These are phyloP conservation scores for Sinhomidia bicolor DNA, from an alignment of 2,888 invertebrate species.

Conservation along the genomic window DNA sequence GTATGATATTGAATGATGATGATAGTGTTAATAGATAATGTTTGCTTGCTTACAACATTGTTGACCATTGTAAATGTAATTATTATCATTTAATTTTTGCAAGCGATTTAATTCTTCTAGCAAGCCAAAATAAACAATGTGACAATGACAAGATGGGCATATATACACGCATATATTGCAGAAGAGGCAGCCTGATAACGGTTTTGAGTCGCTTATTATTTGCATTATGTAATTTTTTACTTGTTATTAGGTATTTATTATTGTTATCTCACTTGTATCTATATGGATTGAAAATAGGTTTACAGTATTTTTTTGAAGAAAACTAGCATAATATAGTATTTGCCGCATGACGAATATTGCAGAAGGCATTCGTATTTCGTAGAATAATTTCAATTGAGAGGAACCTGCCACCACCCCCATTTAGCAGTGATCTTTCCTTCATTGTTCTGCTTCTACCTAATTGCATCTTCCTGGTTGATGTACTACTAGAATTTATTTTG, in stretches of 20 bases:
- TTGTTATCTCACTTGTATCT: background rate
- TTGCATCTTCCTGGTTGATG: conserved; percentile 70
- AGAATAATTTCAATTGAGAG: conserved; percentile 2
- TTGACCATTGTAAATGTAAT: background rate
- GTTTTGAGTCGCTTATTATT: too few relatives aligned
- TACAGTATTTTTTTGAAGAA: conserved; percentile 7
- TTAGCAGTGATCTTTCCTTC: conserved; percentile 67
- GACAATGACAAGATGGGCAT: conserved; percentile 1
- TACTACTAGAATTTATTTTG: conserved; percentile 42
- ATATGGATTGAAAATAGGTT: conserved; percentile 27
- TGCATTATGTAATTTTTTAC: too few relatives aligned
- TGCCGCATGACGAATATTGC: background rate
- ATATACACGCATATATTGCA: background rate
- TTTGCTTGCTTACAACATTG: too few relatives aligned
- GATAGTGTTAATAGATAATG: too few relatives aligned
- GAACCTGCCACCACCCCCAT: conserved; percentile 68
- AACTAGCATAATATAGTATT: background rate
- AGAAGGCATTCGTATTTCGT: background rate
- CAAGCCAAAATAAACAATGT: background rate
- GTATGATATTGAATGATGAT: too few relatives aligned
- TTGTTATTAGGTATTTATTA: conserved; percentile 28
- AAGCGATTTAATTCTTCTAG: conserved; percentile 5
- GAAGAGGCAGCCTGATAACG: too few relatives aligned
- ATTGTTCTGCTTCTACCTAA: conserved; percentile 44
- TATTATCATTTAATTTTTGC: conserved; percentile 7